Percentiles rank a stretch among this genome's conserved stretches.
Conservation (phyloP, 2,797 vertebrate species). For the Tenualosa ilisha region DNA sequence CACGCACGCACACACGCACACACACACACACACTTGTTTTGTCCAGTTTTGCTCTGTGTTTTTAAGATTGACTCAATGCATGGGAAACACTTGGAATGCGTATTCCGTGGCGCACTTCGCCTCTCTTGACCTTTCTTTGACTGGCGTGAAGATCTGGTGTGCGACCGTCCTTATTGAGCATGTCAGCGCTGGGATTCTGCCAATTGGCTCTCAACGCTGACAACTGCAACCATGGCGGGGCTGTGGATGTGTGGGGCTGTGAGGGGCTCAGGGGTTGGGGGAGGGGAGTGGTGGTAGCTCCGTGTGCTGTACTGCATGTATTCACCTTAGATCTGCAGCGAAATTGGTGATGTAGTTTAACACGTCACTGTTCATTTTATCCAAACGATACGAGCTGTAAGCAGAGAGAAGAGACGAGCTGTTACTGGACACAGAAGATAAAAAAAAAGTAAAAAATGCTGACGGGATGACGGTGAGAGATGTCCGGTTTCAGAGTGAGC, state of each 20-base stretch:
- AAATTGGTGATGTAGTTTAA: slow-evolving; percentile 86
- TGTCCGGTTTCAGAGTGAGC: slow-evolving; percentile 37
- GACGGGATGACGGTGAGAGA: slow-evolving; percentile 46
- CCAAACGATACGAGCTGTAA: slow-evolving; percentile 81
- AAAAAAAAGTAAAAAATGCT: slow-evolving; percentile 27
- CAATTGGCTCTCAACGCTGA: slow-evolving; percentile 59
- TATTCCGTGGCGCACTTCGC: slow-evolving; percentile 45
- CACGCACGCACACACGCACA: not conserved
- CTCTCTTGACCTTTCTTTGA: slow-evolving; percentile 61
- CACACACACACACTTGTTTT: not conserved
- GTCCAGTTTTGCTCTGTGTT: not conserved
- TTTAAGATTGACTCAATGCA: not conserved
- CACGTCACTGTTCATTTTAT: slow-evolving; percentile 83
- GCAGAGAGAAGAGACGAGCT: slow-evolving; percentile 70
- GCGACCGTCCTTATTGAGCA: slow-evolving; percentile 46
- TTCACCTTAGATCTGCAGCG: slow-evolving; percentile 83
- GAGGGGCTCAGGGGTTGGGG: not conserved
- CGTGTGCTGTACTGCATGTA: slow-evolving; percentile 58
- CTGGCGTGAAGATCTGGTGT: slow-evolving; percentile 59
- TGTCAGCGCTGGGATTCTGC: slow-evolving; percentile 62
- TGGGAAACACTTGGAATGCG: slow-evolving; percentile 22
- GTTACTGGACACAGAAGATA: slow-evolving; percentile 65
- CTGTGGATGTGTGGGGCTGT: not conserved
- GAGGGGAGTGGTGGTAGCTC: slow-evolving; percentile 3
- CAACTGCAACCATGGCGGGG: slow-evolving; percentile 60